Evolutionary conservation across 2,113 vertebrate genomes (phyloP), one percentile per base, ranked within the genome.

Genomic region (Charina bottae): DNA sequence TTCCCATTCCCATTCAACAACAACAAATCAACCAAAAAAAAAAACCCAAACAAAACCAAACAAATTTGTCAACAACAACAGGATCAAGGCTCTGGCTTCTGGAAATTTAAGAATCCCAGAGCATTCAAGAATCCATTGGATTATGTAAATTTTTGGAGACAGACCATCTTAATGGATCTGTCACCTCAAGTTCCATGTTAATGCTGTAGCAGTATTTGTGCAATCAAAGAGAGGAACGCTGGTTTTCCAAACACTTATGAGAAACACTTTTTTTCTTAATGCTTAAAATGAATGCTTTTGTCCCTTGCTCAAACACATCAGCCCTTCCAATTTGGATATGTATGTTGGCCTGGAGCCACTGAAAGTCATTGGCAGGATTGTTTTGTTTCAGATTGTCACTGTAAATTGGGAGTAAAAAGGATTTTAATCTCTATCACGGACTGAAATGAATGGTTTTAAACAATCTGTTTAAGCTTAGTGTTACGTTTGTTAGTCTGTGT

Each of bases 371-470:
- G 88, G 92, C 62, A 4, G 72, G 4, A 0, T 26, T 0, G 0
- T 72, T 89, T 87, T 56, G 0, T 64, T 68, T 91, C 64, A 33
- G 13, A 86, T 93, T 90, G 68, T 49, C 72, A 60, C 58, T 88
- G 84, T 24, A 88, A 89, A 64, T 88, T 11, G 0, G 78, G 7
- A 54, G n/a, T 55, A 72, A 90, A 91, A 87, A 92, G 24, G 58
- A 13, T 93, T 94, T 93, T 88, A 17, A 93, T 94, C 90, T 92
- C 91, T 49, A 87, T 37, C 24, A 0, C 0, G 23, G 33, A 2
- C 15, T 24, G 85, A 64, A 93, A 84, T 68, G 72, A 59, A 83
- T 78, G 72, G 72, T 78, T 78, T 78, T 21, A 78, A 78, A 42
- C 42, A 21, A 17, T 78, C 72, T 42, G 17, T 78, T 78, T 78